These are phyloP conservation scores for Agriopis aurantiaria DNA, from an alignment of 2,888 invertebrate species.

Conservation along the genomic window DNA sequence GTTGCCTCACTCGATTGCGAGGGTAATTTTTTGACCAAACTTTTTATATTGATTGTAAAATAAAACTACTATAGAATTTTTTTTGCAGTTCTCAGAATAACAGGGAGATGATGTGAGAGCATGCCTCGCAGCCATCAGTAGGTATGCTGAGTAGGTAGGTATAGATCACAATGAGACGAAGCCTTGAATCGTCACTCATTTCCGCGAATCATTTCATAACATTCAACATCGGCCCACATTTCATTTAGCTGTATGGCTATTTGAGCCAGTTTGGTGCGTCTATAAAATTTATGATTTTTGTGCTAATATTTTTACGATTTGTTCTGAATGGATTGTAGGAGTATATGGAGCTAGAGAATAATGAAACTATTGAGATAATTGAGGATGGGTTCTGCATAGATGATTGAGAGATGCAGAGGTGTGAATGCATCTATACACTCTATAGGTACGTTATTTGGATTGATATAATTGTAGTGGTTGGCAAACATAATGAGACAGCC, in stretches of 20 bases:
- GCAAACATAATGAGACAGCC: too few relatives aligned
- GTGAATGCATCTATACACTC: too few relatives aligned
- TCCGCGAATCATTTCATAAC: constrained; percentile 35
- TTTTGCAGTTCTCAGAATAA: neutral
- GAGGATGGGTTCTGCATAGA: too few relatives aligned
- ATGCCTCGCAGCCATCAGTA: neutral
- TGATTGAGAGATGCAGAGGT: too few relatives aligned
- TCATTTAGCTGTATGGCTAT: constrained; percentile 17
- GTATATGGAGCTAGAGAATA: neutral
- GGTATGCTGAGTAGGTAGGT: neutral
- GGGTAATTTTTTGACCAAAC: too few relatives aligned
- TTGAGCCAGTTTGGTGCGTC: constrained; percentile 9
- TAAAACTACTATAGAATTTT: too few relatives aligned
- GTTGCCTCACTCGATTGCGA: too few relatives aligned
- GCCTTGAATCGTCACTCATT: constrained; percentile 29
- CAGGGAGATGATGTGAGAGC: neutral
- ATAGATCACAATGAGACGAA: constrained; percentile 24
- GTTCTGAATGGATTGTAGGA: constrained; percentile 9
- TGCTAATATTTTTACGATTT: constrained; percentile 10
- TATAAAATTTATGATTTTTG: constrained; percentile 13
- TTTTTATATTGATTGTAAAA: too few relatives aligned
- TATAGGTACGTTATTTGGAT: too few relatives aligned
- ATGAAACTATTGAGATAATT: too few relatives aligned
- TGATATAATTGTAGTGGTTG: too few relatives aligned
- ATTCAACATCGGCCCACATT: constrained; percentile 27